Percentiles rank a stretch among this genome's conserved stretches.
These are phyloP conservation scores for Esox niger DNA, from an alignment of 2,113 vertebrate genomes.

Conservation along the genomic window DNA sequence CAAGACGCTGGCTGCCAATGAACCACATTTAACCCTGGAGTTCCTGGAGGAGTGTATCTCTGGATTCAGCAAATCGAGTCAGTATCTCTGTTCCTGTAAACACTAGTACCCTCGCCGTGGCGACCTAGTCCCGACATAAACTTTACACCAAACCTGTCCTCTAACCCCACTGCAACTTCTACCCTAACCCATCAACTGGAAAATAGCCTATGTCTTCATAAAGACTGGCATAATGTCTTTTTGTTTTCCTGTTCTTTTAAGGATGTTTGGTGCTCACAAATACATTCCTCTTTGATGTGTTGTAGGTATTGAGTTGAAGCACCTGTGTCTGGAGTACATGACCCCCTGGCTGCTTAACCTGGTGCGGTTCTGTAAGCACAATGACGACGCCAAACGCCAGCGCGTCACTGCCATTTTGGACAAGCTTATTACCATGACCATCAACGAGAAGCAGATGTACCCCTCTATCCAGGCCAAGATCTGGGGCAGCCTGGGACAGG, in stretches of 20 bases:
- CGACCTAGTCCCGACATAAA: too few relatives aligned
- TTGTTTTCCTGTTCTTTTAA: too few relatives aligned
- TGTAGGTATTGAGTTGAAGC: conserved; percentile 95
- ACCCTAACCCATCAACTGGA: too few relatives aligned
- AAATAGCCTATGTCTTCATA: too few relatives aligned
- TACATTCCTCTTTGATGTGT: neutral
- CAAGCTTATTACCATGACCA: conserved; percentile 99
- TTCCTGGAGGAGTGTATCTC: conserved; percentile 92
- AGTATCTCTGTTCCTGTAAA: conserved; percentile 54
- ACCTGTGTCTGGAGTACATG: conserved; percentile 98
- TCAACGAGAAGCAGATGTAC: conserved; percentile 99
- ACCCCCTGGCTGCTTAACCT: conserved; percentile 97
- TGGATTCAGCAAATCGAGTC: conserved; percentile 91
- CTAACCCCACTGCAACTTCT: neutral
- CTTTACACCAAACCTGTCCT: neutral
- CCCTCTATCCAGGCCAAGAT: conserved; percentile 99
- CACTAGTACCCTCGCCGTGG: too few relatives aligned
- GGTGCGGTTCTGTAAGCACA: conserved; percentile 98
- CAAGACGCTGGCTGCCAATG: conserved; percentile 88
- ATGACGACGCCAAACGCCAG: conserved; percentile 95
- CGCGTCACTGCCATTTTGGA: conserved; percentile 97
- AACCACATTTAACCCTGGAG: conserved; percentile 87
- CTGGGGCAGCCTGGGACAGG: conserved; percentile 98
- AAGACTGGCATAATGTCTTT: too few relatives aligned
- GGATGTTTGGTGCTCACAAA: too few relatives aligned